These are phyloP conservation scores for Gasterosteus aculeatus DNA, from an alignment of 2,113 vertebrate genomes.

Conservation along the genomic window DNA sequence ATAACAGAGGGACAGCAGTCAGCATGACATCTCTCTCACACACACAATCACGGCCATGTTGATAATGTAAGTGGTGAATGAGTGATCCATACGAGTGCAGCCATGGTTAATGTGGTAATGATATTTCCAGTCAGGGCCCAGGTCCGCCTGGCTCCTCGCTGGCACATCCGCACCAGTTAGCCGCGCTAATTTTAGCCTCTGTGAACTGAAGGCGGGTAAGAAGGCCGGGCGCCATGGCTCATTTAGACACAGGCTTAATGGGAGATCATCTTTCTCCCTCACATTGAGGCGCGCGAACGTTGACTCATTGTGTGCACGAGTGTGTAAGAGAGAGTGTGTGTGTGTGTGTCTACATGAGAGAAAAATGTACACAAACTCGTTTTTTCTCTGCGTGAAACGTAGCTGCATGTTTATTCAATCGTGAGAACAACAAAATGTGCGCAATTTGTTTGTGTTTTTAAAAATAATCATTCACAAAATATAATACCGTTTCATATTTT, in stretches of 20 bases:
- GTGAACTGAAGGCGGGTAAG: constrained; percentile 53
- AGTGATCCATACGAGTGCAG: constrained; percentile 49
- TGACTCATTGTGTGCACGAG: constrained; percentile 13
- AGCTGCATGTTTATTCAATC: neutral
- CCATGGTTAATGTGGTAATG: constrained; percentile 68
- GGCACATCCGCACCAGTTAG: constrained; percentile 75
- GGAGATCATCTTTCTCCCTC: constrained; percentile 70
- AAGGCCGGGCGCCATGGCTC: constrained; percentile 68
- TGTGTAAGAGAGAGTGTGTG: neutral
- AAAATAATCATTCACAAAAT: neutral
- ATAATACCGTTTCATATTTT: neutral
- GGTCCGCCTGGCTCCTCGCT: constrained; percentile 58
- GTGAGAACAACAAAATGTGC: neutral
- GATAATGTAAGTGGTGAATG: constrained; percentile 32
- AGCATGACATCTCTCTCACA: constrained; percentile 28
- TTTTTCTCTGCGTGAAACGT: neutral
- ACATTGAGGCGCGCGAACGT: constrained; percentile 49
- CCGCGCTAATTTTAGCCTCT: constrained; percentile 78
- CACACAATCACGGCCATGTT: constrained; percentile 34
- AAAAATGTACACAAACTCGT: neutral
- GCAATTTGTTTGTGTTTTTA: neutral
- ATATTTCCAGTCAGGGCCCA: constrained; percentile 66
- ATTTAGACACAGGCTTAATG: constrained; percentile 77
- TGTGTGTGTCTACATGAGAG: neutral
- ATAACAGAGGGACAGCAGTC: constrained; percentile 20